Base-by-base conservation (phyloP, 1,140 invertebrate genomes). In the Tetramorium parvispinum region DNA sequence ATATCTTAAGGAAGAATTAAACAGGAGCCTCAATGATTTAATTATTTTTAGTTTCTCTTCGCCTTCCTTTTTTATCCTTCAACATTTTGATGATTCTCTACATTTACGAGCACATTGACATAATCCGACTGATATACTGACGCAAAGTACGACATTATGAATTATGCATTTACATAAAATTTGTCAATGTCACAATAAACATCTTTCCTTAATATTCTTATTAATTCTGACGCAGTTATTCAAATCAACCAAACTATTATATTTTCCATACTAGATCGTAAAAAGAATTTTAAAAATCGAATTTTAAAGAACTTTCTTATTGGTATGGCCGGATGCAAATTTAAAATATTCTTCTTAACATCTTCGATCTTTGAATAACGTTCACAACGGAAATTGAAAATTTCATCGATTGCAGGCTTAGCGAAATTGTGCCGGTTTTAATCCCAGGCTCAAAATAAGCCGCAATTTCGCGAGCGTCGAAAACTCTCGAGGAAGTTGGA, bases 131-230 rank as follows among this genome's bases (percentile, higher is more conserved):
- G 49, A 2, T 43, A 71, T 18, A 70, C 65, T 13, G 63, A 53
- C 46, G 49, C 49, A 70, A 53, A 81, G 27, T 70, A 18, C 21
- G 63, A 55, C 63, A 18, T 57, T 71, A 40, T 37, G 77, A 46
- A 66, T 43, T 70, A 46, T 40, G 11, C 32, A 70, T 82, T 82
- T 71, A 46, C 66, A 71, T 82, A 71, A 82, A 57, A 27, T 21
- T n/a, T 1, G 16, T 43, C 10, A 24, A 70, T 16, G 37, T 55
- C 21, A 37, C 24, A 49, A 49, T 40, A 68, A 71, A 57, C n/a
- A 55, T 40, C 2, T 21, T 32, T 37, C 21, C 1, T 81, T 21
- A 37, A 27, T 16, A 11, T 24, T 70, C 37, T 51, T 43, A 55
- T 55, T 82, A 55, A 82, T 71, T 55, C 6, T 24, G 18, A 24